Evolutionary conservation across 2,888 invertebrate genomes (phyloP), one percentile per base, ranked within the genome.

Genomic region (Athripsodes cinereus): DNA sequence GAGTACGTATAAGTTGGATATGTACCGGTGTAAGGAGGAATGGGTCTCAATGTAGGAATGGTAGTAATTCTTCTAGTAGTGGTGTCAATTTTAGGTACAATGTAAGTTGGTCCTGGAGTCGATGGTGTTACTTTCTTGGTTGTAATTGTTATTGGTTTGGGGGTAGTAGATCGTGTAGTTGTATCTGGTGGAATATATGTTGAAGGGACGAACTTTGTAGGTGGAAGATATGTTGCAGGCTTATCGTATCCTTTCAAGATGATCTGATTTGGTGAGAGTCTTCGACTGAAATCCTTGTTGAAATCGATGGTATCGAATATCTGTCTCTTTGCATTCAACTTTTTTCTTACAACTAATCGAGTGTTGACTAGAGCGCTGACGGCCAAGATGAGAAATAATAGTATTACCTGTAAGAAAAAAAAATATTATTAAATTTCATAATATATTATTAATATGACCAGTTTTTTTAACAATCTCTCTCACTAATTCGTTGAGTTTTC

Each of bases 221-320:
- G 50, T 26, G 50, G 50, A 16, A 50, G 22, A 26, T 50, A 26
- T 50, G 16, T 22, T 26, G 50, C 16, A 26, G 50, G 50, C 11
- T 50, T 22, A 2, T 50, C 6, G 22, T 49, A 50, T 22, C 55
- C 50, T 1, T 35, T 50, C 5, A 26, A 21, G 19, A 18, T 49
- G 16, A 40, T 13, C 6, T 34, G 22, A 21, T 56, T 56, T 10
- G 50, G 26, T 26, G 50, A 50, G 6, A 50, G 50, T 16, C 16
- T 50, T 13, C 6, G 2, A 10, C 51, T 56, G 44, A 44, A 51
- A 18, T 40, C 51, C n/a, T 22, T 21, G 44, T 51, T 52, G 21
- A 44, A 56, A 46, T 56, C 56, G 34, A 56, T 40, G 1, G 56
- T 51, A 20, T 56, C 52, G 34, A 56, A 56, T 21, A 56, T 52